Evolutionary conservation across 2,113 vertebrate species (phyloP), one percentile per base, ranked within the genome.

Genomic region (Stictonetta naevosa): DNA sequence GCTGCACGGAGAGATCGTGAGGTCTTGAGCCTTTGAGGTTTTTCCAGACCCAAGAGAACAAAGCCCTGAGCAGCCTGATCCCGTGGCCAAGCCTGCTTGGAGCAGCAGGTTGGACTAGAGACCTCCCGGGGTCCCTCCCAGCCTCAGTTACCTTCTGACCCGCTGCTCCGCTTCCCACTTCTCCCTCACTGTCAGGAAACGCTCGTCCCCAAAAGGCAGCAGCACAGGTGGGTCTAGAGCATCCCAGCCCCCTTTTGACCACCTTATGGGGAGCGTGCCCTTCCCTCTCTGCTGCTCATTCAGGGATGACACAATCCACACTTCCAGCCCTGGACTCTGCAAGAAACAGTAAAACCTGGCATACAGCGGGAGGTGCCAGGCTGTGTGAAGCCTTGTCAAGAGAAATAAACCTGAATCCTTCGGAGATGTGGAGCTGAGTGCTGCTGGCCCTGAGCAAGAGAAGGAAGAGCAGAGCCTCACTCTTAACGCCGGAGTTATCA

Each of bases 291-390:
- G 69, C 59, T 88, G 75, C 48, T 69, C 8, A 44, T 14, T 21
- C 0, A 0, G 9, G 25, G 42, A 34, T 53, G 34, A 19, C 67
- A 34, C 31, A 16, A 55, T 6, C 15, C n/a, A 53, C 0, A 0
- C 26, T 58, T 48, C 60, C 14, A 83, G 36, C 23, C 48, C 67
- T 46, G 58, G 42, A 44, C 42, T 68, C 71, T 22, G 8, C 13
- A 78, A 74, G 31, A 83, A 92, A 53, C 11, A 0, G 38, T 3
- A 80, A 53, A 66, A 66, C 8, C 16, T 17, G 18, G 19, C 31
- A 58, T 5, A 71, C 53, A 81, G 69, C 77, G 36, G 7, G 38
- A 81, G 69, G 15, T 83, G 19, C 1, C 58, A 90, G 53, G 52
- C 62, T 78, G 77, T 82, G 29, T 26, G 84, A 58, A 89, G 13